These are phyloP conservation scores for Heteromurus nitidus DNA, from an alignment of 2,888 invertebrate species.

Conservation along the genomic window DNA sequence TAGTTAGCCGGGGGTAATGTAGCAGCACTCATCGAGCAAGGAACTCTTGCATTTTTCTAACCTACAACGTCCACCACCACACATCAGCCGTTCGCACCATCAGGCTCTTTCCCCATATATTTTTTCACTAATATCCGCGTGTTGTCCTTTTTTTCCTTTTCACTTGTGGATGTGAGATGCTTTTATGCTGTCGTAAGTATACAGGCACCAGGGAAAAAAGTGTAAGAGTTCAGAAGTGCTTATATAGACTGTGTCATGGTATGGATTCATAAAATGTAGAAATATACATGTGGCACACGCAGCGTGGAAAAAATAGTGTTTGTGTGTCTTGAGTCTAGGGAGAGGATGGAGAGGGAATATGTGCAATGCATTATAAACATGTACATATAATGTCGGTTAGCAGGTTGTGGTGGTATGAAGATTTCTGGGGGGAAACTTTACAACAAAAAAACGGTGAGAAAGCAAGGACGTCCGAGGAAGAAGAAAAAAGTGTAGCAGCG, in stretches of 20 bases:
- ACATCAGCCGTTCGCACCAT: too few species aligned
- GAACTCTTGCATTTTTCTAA: too few species aligned
- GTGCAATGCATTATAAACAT: slow-evolving; percentile 40
- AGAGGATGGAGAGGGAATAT: neutral
- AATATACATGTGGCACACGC: neutral
- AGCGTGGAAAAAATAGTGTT: neutral
- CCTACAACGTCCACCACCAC: too few species aligned
- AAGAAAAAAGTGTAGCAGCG: neutral
- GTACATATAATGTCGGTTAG: slow-evolving; percentile 44
- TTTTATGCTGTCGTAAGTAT: neutral
- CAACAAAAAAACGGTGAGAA: neutral
- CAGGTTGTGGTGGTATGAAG: slow-evolving; percentile 35
- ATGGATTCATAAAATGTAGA: slow-evolving; percentile 7
- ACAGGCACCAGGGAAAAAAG: too few species aligned
- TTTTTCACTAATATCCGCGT: neutral
- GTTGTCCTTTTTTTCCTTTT: neutral
- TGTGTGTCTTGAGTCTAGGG: slow-evolving; percentile 5
- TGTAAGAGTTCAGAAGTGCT: neutral
- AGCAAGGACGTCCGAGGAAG: slow-evolving; percentile 31
- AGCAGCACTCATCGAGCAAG: too few species aligned
- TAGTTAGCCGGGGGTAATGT: too few species aligned
- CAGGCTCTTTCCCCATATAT: neutral
- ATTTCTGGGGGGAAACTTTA: slow-evolving; percentile 21
- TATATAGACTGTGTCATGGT: neutral
- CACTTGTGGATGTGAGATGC: slow-evolving; percentile 9